A percentile compares a stretch with the other conserved stretches of the same genome.
Conservation (phyloP, 2,113 vertebrate species). For the Donacobius atricapilla region DNA sequence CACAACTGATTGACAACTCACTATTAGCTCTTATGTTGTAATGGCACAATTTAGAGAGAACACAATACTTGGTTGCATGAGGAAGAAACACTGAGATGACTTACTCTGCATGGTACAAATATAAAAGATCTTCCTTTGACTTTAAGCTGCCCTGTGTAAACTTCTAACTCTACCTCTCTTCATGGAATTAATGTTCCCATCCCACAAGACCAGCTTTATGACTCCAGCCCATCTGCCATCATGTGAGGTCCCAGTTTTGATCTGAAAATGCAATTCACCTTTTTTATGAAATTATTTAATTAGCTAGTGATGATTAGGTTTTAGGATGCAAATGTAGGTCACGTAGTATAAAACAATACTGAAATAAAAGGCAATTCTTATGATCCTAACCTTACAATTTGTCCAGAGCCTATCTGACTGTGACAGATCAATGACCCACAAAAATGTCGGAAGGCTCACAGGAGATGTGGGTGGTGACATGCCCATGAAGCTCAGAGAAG, state of each 20-base stretch:
- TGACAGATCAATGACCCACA: background rate
- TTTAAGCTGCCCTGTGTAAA: accelerated
- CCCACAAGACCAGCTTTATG: too few species aligned
- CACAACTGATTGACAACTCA: background rate
- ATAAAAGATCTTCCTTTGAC: background rate
- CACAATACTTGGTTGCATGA: background rate
- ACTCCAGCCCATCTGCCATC: background rate
- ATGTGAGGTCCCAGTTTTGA: background rate
- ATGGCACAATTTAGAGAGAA: background rate
- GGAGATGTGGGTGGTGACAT: background rate
- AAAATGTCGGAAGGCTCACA: background rate
- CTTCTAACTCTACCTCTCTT: background rate
- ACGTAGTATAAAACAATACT: background rate
- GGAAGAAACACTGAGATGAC: background rate
- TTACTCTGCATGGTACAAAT: background rate
- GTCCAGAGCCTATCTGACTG: background rate
- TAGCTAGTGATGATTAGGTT: background rate
- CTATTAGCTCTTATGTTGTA: background rate
- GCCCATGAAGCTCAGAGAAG: background rate
- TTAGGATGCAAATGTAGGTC: background rate
- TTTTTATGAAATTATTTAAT: background rate
- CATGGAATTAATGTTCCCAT: background rate
- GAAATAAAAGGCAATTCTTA: background rate
- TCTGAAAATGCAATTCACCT: background rate
- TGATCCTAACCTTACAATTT: background rate